Evolutionary conservation across 2,113 vertebrate species (phyloP).

Genomic region (Laterallus jamaicensis): DNA sequence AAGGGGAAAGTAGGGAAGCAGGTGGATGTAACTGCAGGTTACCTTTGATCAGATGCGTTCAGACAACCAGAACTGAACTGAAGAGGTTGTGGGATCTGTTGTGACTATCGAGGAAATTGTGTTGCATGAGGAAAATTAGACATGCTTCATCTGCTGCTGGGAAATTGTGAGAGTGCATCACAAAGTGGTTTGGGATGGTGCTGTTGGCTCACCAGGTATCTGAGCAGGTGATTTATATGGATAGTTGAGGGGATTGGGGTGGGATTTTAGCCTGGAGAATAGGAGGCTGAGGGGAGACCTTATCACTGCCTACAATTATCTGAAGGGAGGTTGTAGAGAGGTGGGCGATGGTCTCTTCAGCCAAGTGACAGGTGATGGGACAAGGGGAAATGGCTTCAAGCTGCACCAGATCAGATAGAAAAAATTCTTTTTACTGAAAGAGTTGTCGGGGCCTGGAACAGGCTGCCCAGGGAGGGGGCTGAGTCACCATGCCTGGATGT

Average conservation of each 20-base stretch:
- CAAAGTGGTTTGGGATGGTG: not conserved
- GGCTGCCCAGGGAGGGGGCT: too few relatives aligned
- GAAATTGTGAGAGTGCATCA: not conserved
- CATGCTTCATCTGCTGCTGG: not conserved
- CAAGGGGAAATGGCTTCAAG: too few relatives aligned
- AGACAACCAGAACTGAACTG: not conserved
- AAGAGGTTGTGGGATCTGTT: not conserved
- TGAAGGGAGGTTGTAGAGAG: too few relatives aligned
- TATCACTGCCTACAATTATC: too few relatives aligned
- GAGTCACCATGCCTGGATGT: too few relatives aligned
- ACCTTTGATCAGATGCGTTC: not conserved
- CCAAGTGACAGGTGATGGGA: too few relatives aligned
- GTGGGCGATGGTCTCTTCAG: too few relatives aligned
- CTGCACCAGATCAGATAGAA: too few relatives aligned
- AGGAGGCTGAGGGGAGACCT: too few relatives aligned
- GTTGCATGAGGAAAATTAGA: not conserved
- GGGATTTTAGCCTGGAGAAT: not conserved
- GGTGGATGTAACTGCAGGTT: not conserved
- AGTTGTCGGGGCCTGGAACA: too few relatives aligned
- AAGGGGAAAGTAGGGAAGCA: not conserved
- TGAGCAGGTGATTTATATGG: not conserved
- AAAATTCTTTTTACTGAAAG: too few relatives aligned
- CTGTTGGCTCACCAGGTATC: not conserved
- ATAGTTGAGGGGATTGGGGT: not conserved
- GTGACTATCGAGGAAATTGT: not conserved